phyloP scores from a whole-genome alignment of 2,797 vertebrate genomes.

The Pipistrellus pygmaeus region DNA sequence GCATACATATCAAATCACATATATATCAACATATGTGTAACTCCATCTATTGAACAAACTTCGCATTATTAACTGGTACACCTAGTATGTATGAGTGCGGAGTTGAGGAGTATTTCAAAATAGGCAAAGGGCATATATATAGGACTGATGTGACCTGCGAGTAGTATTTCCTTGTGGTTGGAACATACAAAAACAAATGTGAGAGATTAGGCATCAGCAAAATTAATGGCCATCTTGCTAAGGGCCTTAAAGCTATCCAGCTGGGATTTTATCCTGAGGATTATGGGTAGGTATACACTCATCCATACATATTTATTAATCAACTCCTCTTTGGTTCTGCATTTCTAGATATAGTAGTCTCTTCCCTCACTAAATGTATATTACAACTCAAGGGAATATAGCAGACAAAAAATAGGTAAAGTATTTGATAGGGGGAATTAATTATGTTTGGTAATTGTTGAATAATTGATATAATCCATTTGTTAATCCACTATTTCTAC shows the following conservation, averaged over 20 bases:
- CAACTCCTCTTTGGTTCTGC: neutral
- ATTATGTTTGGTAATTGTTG: neutral
- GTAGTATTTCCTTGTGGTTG: neutral
- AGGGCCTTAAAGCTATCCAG: neutral
- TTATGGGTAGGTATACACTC: neutral
- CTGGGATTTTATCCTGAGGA: neutral
- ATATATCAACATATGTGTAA: no score
- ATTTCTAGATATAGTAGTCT: neutral
- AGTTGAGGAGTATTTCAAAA: neutral
- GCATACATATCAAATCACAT: no score
- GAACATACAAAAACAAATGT: neutral
- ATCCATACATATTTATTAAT: neutral
- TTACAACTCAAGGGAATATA: neutral
- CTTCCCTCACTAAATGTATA: neutral
- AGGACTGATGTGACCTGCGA: neutral
- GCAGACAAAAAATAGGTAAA: neutral
- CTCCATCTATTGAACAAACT: no score
- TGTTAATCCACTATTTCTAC: neutral
- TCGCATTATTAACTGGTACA: no score
- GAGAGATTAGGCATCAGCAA: neutral
- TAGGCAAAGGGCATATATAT: accelerated
- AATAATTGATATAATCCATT: neutral
- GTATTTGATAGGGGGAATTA: neutral
- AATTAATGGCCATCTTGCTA: neutral
- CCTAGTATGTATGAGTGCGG: no score